These are phyloP conservation scores for Drosophila merina DNA, from an alignment of 2,888 invertebrate genomes.

Conservation along the genomic window DNA sequence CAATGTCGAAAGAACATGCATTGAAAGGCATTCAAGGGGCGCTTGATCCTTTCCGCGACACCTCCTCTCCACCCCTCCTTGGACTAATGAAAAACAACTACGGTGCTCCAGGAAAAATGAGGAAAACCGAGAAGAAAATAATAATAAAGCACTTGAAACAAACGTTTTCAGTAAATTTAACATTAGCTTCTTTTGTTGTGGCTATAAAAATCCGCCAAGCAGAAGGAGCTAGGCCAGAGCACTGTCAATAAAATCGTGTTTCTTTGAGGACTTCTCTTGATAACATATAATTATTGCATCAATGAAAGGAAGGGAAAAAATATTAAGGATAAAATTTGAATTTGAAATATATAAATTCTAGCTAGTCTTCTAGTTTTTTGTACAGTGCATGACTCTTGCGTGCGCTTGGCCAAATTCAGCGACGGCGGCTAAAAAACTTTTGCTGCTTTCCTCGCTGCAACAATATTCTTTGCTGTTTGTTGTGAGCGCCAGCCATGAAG, in stretches of 20 bases:
- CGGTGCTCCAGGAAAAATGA: constrained; percentile 8
- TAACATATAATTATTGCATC: neutral
- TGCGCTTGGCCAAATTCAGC: constrained; percentile 20
- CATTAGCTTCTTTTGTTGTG: constrained; percentile 74
- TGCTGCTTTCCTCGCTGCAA: constrained; percentile 57
- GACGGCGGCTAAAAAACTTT: constrained; percentile 56
- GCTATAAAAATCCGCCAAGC: constrained; percentile 62
- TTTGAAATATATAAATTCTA: too few species aligned
- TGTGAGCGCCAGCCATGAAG: constrained; percentile 51
- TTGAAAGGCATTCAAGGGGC: constrained; percentile 40
- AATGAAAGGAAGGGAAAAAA: too few species aligned
- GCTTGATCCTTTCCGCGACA: constrained; percentile 18
- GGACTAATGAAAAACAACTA: constrained; percentile 49
- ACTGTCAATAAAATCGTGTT: neutral
- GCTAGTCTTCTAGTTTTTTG: neutral
- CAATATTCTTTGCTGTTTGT: constrained; percentile 68
- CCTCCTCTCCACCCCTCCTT: neutral
- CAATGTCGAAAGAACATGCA: constrained; percentile 57
- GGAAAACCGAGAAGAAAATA: constrained; percentile 58
- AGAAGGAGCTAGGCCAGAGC: constrained; percentile 12
- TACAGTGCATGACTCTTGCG: constrained; percentile 40
- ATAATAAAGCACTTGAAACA: constrained; percentile 80
- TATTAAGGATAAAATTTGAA: too few species aligned
- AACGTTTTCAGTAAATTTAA: constrained; percentile 80
- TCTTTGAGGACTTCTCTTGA: neutral